These are phyloP conservation scores for Uropetala carovei DNA, from an alignment of 2,888 invertebrate genomes.

Conservation along the genomic window DNA sequence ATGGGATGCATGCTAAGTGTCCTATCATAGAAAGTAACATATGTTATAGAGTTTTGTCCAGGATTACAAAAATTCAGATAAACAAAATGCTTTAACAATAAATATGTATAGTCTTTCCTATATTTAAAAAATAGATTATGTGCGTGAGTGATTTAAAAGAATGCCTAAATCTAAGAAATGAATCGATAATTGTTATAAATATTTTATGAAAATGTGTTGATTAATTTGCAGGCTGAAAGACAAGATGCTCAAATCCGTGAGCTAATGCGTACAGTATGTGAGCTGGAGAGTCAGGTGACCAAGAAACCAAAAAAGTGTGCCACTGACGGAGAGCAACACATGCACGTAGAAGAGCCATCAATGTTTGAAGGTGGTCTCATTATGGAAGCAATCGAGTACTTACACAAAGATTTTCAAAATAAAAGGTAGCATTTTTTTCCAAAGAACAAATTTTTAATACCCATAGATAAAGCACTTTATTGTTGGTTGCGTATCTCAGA, in stretches of 20 bases:
- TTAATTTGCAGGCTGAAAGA: conserved; percentile 79
- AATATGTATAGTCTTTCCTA: no score
- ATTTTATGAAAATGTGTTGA: conserved; percentile 65
- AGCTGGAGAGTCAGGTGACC: conserved; percentile 73
- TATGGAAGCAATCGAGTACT: conserved; percentile 50
- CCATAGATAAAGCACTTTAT: not conserved
- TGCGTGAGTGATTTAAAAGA: no score
- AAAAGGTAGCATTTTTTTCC: conserved; percentile 38
- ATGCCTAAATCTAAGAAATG: not conserved
- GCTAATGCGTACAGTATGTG: conserved; percentile 81
- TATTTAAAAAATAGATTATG: no score
- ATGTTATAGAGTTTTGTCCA: no score
- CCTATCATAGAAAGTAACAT: no score
- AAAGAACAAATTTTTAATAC: not conserved
- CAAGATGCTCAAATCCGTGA: conserved; percentile 89
- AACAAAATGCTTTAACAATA: no score
- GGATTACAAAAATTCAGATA: no score
- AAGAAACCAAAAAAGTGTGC: conserved; percentile 56
- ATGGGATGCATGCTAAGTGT: no score
- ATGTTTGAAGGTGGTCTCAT: conserved; percentile 44
- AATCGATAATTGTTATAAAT: not conserved
- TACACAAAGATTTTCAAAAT: conserved; percentile 57
- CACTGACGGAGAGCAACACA: not conserved
- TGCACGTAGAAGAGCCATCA: not conserved
- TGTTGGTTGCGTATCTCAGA: conserved; percentile 24